Evolutionary conservation across 2,888 invertebrate species (phyloP).

Genomic region (Gryllus longicercus): DNA sequence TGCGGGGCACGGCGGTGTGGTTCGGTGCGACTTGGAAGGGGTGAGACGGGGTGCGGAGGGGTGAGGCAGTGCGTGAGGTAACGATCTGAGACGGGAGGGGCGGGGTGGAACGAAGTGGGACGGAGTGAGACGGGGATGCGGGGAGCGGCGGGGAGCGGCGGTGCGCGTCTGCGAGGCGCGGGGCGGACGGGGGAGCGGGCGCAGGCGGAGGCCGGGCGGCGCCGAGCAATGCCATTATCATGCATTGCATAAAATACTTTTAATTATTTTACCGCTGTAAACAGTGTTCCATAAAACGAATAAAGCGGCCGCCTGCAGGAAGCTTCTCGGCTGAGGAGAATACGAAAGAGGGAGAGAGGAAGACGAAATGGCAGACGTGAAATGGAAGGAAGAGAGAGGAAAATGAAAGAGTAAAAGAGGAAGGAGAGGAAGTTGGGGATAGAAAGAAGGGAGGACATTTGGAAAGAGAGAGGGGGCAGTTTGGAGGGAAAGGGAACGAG

Average conservation of each 20-base stretch:
- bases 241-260: slow-evolving; percentile 10
- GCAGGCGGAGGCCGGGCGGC: not conserved
- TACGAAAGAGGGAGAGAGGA: not conserved
- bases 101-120: too few relatives aligned
- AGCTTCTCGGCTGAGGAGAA: not conserved
- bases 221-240: not conserved
- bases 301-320: not conserved
- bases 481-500: accelerated
- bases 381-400: not conserved
- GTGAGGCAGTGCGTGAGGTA: too few relatives aligned
- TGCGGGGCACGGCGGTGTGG: too few relatives aligned
- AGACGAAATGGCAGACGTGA: not conserved
- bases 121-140: too few relatives aligned
- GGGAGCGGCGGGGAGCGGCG: not conserved
- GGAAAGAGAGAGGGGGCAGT: not conserved
- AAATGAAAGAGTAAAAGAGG: not conserved
- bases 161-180: not conserved
- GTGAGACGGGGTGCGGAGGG: too few relatives aligned
- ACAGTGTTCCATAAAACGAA: slow-evolving; percentile 4
- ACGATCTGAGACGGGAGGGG: too few relatives aligned
- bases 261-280: slow-evolving; percentile 17
- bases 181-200: not conserved
- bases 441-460: not conserved
- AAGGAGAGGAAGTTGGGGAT: not conserved
- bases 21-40: too few relatives aligned